These are phyloP conservation scores for Allophyes oxyacanthae DNA, from an alignment of 2,888 invertebrate genomes.

Conservation along the genomic window DNA sequence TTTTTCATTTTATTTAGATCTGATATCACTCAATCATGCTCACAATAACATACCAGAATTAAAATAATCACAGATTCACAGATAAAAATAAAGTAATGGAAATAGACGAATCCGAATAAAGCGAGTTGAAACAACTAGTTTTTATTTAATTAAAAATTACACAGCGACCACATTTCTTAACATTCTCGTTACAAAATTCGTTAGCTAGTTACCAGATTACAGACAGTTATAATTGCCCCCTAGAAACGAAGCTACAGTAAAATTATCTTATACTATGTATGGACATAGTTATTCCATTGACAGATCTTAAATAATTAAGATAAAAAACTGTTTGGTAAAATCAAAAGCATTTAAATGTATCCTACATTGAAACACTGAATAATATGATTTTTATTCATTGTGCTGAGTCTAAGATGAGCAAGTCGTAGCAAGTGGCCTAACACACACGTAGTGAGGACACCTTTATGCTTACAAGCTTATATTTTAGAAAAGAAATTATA, in stretches of 20 bases:
- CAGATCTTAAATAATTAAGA: neutral
- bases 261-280: conserved; percentile 30
- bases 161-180: conserved; percentile 50
- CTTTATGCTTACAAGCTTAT: too few species aligned
- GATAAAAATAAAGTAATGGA: conserved; percentile 34
- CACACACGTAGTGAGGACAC: too few species aligned
- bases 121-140: conserved; percentile 42
- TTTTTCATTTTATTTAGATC: conserved; percentile 33
- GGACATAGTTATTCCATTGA: conserved; percentile 2
- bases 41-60: conserved; percentile 26
- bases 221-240: conserved; percentile 52
- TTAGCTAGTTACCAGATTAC: conserved; percentile 55
- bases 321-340: neutral
- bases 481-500: too few species aligned
- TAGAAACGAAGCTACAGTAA: conserved; percentile 45
- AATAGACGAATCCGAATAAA: conserved; percentile 44
- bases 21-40: conserved; percentile 22
- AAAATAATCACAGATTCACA: conserved; percentile 27
- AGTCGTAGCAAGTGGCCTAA: too few species aligned
- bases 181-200: conserved; percentile 51
- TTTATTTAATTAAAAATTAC: conserved; percentile 46
- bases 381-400: too few species aligned
- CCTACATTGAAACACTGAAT: too few species aligned
- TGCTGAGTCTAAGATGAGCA: too few species aligned
- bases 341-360: too few species aligned